These are phyloP conservation scores for Bujurquina vittata DNA, from an alignment of 2,113 vertebrate species.

Conservation along the genomic window DNA sequence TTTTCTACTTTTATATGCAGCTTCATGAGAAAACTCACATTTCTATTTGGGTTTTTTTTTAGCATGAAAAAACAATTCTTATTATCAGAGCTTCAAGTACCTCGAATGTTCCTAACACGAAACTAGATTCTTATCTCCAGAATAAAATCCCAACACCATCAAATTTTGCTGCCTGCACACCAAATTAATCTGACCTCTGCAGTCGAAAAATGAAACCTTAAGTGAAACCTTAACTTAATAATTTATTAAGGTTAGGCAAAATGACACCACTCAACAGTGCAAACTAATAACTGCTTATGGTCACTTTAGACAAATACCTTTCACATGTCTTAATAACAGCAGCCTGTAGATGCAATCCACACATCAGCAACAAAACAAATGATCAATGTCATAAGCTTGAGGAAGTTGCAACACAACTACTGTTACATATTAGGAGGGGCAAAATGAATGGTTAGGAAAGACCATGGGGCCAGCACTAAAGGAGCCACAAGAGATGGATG, in stretches of 20 bases:
- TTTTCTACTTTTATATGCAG: neutral
- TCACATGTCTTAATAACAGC: neutral
- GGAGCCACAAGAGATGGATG: constrained; percentile 20
- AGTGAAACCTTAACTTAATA: neutral
- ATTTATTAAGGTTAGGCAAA: neutral
- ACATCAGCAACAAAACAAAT: neutral
- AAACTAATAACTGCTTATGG: neutral
- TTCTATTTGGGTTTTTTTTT: neutral
- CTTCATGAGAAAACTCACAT: neutral
- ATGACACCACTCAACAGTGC: neutral
- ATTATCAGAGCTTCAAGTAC: neutral
- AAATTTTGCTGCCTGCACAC: neutral
- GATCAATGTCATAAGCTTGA: neutral
- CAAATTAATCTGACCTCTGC: neutral
- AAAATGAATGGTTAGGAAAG: constrained; percentile 25
- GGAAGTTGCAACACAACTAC: constrained; percentile 13
- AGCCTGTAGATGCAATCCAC: neutral
- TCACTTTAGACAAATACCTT: neutral
- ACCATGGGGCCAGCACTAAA: constrained; percentile 28
- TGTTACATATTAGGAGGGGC: constrained; percentile 18
- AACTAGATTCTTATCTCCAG: neutral
- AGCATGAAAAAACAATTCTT: neutral
- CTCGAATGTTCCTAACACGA: neutral
- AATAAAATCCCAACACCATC: neutral
- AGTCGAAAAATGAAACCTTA: neutral